Conservation (phyloP, 2,888 invertebrate species). For the Oscheius sp. region DNA sequence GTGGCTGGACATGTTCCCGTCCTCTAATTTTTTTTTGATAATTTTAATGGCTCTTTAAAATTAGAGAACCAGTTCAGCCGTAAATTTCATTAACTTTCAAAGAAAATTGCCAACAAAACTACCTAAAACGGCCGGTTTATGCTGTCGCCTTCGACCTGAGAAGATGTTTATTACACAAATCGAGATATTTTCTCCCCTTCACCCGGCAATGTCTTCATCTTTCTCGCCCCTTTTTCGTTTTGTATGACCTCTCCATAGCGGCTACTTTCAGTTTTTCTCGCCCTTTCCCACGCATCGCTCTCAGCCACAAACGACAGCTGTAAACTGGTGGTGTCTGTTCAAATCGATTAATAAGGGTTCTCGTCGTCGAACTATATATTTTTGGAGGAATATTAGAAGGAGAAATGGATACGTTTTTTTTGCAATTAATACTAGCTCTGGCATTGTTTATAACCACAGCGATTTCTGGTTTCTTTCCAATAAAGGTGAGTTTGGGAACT, state of each 20-base stretch:
- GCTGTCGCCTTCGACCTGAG: neutral
- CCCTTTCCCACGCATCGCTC: constrained; percentile 6
- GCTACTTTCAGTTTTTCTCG: neutral
- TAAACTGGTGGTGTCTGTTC: constrained; percentile 19
- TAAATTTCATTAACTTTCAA: too few species aligned
- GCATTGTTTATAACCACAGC: constrained; percentile 18
- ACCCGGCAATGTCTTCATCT: neutral
- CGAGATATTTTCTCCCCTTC: neutral
- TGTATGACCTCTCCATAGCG: neutral
- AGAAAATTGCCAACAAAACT: too few species aligned
- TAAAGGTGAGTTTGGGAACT: constrained; percentile 26
- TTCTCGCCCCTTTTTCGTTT: neutral
- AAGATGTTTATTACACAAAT: neutral
- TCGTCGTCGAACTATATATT: too few species aligned
- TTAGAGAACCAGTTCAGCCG: too few species aligned
- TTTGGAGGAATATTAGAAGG: neutral
- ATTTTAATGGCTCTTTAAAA: too few species aligned
- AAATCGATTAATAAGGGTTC: too few species aligned
- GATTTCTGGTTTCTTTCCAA: constrained; percentile 15
- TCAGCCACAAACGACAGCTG: constrained; percentile 1
- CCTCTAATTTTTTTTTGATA: too few species aligned
- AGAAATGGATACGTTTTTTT: constrained; percentile 22
- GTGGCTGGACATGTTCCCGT: neutral
- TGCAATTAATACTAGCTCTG: constrained; percentile 50
- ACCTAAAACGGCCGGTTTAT: too few species aligned